These are phyloP conservation scores for Allacma fusca DNA, from an alignment of 2,888 invertebrate species.

Conservation along the genomic window DNA sequence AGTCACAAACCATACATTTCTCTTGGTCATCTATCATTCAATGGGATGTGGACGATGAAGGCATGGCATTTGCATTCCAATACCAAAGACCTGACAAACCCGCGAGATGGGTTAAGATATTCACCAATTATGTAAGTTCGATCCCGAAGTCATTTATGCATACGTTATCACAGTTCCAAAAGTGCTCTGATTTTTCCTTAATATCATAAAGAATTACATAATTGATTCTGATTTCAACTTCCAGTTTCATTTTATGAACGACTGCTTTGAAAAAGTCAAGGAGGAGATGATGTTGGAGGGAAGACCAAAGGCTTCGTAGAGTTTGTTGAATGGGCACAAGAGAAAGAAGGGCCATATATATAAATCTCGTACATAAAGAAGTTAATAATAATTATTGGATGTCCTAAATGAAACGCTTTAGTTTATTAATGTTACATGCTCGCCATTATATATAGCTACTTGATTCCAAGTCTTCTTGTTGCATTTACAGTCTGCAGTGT, in stretches of 20 bases:
- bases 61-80: slow-evolving; percentile 87
- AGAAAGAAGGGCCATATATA: slow-evolving; percentile 30
- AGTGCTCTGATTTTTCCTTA: too few relatives aligned
- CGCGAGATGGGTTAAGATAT: slow-evolving; percentile 84
- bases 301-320: slow-evolving; percentile 32
- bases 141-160: neutral
- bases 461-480: neutral
- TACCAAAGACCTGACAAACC: slow-evolving; percentile 83
- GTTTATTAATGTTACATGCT: neutral
- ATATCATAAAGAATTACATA: too few relatives aligned
- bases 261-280: slow-evolving; percentile 94
- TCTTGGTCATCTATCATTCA: slow-evolving; percentile 82
- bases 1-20: slow-evolving; percentile 81
- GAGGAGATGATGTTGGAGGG: slow-evolving; percentile 72
- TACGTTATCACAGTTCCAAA: too few relatives aligned
- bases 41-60: slow-evolving; percentile 92
- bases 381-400: neutral
- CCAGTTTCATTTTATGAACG: slow-evolving; percentile 83
- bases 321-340: slow-evolving; percentile 20
- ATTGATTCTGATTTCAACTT: too few relatives aligned
- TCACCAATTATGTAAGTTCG: slow-evolving; percentile 81
- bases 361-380: neutral
- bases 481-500: slow-evolving; percentile 6
- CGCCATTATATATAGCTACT: slow-evolving; percentile 5
- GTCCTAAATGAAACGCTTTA: slow-evolving; percentile 17